Conservation (phyloP, 2,113 vertebrate species). For the Oncorhynchus nerka region DNA sequence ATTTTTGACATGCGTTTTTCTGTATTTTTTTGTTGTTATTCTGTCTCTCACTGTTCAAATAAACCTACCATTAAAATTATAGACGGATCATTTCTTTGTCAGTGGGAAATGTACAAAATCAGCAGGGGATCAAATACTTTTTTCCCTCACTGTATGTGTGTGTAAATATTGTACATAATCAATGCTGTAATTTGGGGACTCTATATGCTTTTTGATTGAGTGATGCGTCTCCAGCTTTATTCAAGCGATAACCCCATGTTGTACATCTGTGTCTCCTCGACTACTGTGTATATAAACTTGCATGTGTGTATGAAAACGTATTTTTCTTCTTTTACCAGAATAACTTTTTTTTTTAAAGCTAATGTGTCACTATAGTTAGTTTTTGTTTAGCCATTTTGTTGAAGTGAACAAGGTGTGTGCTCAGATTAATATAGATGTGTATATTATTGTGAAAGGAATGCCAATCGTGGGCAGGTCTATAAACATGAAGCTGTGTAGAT, state of each 20-base stretch:
- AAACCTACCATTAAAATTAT: too few species aligned
- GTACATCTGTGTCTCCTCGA: conserved; percentile 47
- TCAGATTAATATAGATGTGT: conserved; percentile 66
- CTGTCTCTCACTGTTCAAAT: too few species aligned
- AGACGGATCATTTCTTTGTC: too few species aligned
- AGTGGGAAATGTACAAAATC: too few species aligned
- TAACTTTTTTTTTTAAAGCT: conserved; percentile 56
- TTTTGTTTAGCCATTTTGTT: conserved; percentile 62
- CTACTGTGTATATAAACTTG: conserved; percentile 68
- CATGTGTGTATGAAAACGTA: conserved; percentile 76
- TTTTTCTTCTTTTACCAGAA: conserved; percentile 49
- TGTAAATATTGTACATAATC: conserved; percentile 71
- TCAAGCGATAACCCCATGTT: conserved; percentile 50
- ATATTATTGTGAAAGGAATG: conserved; percentile 82
- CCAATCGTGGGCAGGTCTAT: conserved; percentile 65
- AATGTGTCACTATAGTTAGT: conserved; percentile 73
- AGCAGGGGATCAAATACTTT: too few species aligned
- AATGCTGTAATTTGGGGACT: conserved; percentile 57
- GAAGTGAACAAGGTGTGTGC: conserved; percentile 60
- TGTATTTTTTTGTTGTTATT: too few species aligned
- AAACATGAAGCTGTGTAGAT: conserved; percentile 77
- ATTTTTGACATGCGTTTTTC: too few species aligned
- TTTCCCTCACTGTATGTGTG: neutral
- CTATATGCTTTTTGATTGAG: conserved; percentile 33
- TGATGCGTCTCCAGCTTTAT: conserved; percentile 43